phyloP scores from a whole-genome alignment of 2,113 vertebrate genomes.

The Orientallactaga bullata region DNA sequence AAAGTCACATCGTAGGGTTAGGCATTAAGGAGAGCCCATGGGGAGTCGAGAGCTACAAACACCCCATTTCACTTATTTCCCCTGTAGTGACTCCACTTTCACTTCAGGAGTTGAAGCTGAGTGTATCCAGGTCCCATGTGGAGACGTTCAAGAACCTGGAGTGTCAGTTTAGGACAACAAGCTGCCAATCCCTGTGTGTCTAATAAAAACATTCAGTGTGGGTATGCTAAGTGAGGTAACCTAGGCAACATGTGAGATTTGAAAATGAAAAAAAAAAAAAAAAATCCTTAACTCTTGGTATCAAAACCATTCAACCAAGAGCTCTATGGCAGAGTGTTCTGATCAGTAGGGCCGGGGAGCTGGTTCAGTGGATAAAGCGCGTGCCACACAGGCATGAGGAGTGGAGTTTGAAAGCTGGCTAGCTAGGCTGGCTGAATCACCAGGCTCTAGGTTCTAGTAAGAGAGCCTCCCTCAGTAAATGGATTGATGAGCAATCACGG shows the following conservation, averaged over 20 bases:
- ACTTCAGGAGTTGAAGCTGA: no score
- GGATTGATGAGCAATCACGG: no score
- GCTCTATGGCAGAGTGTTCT: background rate
- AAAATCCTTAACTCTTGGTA: background rate
- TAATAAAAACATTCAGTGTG: background rate
- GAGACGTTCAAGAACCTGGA: background rate
- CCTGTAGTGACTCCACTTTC: background rate
- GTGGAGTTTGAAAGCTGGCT: no score
- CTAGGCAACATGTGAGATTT: background rate
- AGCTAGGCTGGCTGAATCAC: no score
- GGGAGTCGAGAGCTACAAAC: background rate
- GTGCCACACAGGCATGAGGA: no score
- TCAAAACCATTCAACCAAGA: background rate
- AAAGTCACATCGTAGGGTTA: background rate
- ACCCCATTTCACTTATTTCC: rapidly evolving
- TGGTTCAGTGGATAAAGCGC: no score
- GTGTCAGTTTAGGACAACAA: background rate
- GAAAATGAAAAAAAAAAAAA: background rate
- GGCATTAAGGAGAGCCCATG: background rate
- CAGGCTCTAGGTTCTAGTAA: no score
- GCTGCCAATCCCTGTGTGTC: background rate
- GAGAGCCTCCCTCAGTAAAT: no score
- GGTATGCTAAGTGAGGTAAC: background rate
- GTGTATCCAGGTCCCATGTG: rapidly evolving
- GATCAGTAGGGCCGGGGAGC: background rate